Percentiles rank a stretch among this genome's conserved stretches.
phyloP scores from a whole-genome alignment of 2,888 invertebrate genomes.

The Caenorhabditis wallacei region DNA sequence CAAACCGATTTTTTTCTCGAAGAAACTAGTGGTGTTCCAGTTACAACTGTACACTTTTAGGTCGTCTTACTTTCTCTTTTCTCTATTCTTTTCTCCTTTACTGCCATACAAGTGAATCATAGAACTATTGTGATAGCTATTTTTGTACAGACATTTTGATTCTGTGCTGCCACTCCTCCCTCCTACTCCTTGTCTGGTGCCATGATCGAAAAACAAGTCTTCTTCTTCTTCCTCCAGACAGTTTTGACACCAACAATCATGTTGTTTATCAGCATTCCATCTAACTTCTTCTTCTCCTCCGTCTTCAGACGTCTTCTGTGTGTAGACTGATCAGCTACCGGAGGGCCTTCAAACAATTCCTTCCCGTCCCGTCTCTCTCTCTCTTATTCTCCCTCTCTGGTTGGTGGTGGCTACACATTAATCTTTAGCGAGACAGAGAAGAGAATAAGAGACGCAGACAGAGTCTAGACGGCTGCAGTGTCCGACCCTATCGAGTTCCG shows the following conservation, averaged over 20 bases:
- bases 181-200: not conserved
- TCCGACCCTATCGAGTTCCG: constrained; percentile 61
- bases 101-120: not conserved
- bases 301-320: too few species aligned
- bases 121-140: not conserved
- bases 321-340: constrained; percentile 47
- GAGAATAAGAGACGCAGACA: constrained; percentile 46
- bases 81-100: not conserved
- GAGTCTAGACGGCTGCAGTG: constrained; percentile 60
- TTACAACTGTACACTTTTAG: constrained; percentile 1
- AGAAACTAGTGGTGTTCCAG: not conserved
- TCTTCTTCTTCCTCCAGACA: too few species aligned
- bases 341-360: constrained; percentile 1
- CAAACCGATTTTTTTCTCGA: not conserved
- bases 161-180: not conserved
- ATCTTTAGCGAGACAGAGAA: constrained; percentile 36
- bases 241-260: constrained; percentile 53
- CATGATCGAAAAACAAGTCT: constrained; percentile 20
- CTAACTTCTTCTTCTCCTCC: not conserved
- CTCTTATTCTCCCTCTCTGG: not conserved
- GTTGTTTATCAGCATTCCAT: constrained; percentile 42
- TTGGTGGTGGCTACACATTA: constrained; percentile 51
- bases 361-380: not conserved
- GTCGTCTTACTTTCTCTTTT: constrained; percentile 10
- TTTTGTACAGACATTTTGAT: not conserved